Evolutionary conservation across 1,140 invertebrate genomes (phyloP), one percentile per base, ranked within the genome.

Genomic region (Eufriesea mexicana): DNA sequence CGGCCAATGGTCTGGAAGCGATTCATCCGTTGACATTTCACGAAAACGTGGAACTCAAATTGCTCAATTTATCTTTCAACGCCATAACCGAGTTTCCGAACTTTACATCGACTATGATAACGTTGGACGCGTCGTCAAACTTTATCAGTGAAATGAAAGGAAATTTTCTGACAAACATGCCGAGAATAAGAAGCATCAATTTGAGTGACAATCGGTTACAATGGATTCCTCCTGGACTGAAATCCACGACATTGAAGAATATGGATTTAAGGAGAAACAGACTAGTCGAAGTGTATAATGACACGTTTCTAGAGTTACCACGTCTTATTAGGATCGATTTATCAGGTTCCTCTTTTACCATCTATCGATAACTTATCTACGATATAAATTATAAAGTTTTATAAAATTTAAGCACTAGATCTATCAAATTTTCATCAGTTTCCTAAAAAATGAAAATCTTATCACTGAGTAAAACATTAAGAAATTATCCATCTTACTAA

Each of bases 11-110:
- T 59, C 94, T 97, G 14, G 94, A 94, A 8, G 84, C 91, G 0
- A 87, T 97, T 25, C 94, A 95, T 76, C 87, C 91, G 25, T 93
- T 94, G 67, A 94, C 95, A 4, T 97, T 97, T 85, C 87, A 90
- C 45, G 94, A 95, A 2, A 91, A 96, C 20, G 92, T 91, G n/a
- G 91, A 94, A n/a, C 84, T 97, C 2, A 94, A 95, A 85, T 87
- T 94, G 73, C 89, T 97, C 59, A 96, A 97, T 91, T 91, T 97
- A 73, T 97, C 96, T 0, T 95, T 95, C 91, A 97, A 97, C 89
- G 94, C 68, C 25, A 67, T 94, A 20, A 23, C 73, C n/a, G 62
- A 86, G 14, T 85, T 94, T 23, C 89, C 87, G 2, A 91, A 85
- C 76, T 66, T 93, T 2, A 85, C 74, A n/a, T 80, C 87, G 0